Conservation (phyloP, 2,113 vertebrate genomes). For the Alligator sinensis region DNA sequence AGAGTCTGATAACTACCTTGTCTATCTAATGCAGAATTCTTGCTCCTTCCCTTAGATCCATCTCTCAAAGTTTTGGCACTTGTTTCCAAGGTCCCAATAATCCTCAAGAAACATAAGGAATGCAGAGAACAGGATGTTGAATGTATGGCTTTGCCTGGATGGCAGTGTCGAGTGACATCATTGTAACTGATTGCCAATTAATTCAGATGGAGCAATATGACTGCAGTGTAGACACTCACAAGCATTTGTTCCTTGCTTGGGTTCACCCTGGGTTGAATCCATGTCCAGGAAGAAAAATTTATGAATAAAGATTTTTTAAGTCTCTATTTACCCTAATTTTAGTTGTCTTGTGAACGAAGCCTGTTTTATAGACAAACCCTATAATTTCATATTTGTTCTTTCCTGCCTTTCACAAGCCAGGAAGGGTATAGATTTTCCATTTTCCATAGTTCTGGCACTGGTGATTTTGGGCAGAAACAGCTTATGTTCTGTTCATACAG, state of each 20-base stretch:
- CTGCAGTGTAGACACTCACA: neutral
- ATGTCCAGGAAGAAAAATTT: neutral
- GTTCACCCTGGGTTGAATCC: neutral
- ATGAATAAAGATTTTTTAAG: neutral
- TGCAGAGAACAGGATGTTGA: neutral
- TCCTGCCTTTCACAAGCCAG: too few relatives aligned
- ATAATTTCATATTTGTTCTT: neutral
- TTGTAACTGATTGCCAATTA: neutral
- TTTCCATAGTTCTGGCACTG: neutral
- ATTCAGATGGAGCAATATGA: neutral
- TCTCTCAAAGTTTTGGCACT: neutral
- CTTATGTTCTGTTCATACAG: neutral
- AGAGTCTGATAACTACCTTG: neutral
- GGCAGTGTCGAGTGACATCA: neutral
- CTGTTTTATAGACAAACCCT: accelerated
- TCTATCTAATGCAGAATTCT: neutral
- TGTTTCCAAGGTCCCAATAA: neutral
- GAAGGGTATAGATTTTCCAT: too few relatives aligned
- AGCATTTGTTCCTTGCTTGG: neutral
- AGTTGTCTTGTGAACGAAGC: neutral
- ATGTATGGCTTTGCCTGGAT: neutral
- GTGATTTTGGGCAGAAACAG: neutral
- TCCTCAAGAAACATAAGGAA: neutral
- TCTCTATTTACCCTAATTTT: neutral
- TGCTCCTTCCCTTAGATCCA: neutral